phyloP scores from a whole-genome alignment of 2,113 vertebrate genomes.

The Pelmatolapia mariae region DNA sequence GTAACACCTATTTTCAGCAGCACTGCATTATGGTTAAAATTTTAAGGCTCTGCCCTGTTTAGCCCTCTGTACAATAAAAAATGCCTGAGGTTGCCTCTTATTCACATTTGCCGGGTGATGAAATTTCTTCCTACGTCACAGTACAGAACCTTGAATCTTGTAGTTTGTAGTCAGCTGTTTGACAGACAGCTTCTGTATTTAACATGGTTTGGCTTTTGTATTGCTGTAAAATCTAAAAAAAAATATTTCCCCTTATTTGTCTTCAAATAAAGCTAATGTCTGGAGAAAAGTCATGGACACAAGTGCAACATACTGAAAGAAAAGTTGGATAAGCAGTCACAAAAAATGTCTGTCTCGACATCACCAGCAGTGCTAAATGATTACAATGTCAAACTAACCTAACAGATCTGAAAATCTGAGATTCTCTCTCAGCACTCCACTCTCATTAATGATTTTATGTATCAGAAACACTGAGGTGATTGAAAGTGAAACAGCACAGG shows the following conservation, averaged over 20 bases:
- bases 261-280: not conserved
- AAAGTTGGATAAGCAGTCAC: not conserved
- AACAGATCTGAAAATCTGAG: not conserved
- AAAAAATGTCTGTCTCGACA: not conserved
- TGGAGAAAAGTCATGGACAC: not conserved
- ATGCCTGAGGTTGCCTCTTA: not conserved
- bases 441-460: not conserved
- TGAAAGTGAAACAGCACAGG: not conserved
- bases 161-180: not conserved
- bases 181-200: not conserved
- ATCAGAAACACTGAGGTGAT: not conserved
- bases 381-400: not conserved
- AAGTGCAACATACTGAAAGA: not conserved
- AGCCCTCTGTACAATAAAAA: not conserved
- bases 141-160: not conserved
- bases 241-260: not conserved
- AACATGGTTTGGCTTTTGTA: not conserved
- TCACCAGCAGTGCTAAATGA: not conserved
- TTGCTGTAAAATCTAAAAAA: not conserved
- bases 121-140: not conserved
- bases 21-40: not conserved
- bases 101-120: not conserved
- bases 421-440: not conserved
- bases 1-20: not conserved
- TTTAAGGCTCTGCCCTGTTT: not conserved